Evolutionary conservation across 2,797 vertebrate species (phyloP), one percentile per base, ranked within the genome.

Genomic region (Trematomus bernacchii): DNA sequence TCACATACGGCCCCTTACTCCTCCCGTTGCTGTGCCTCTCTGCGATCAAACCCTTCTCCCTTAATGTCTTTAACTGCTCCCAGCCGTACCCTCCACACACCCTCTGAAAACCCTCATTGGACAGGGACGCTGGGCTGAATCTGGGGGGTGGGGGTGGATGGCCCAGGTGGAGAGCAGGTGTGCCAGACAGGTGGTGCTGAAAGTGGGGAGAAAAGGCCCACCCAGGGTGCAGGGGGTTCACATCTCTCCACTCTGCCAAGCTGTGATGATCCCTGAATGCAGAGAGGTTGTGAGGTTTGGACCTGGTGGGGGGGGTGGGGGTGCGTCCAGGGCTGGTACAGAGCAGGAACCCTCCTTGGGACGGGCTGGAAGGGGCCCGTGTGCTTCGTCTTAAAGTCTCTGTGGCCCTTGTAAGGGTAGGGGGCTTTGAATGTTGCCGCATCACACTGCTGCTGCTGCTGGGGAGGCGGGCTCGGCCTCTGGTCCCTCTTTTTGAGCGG

Each of bases 401-500:
- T 47, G 55, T 87, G 86, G 78, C 85, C 92, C 83, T 84, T 93
- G 73, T 93, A 91, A 0, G 94, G 94, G 63, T 91, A 94, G 2
- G 94, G 95, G 0, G 73, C 92, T 84, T 96, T 95, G 84, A 95
- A 95, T 14, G 80, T 86, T 2, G 82, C 76, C 6, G 77, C 63
- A 18, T 94, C 92, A 10, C 86, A 75, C 53, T 76, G 59, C 43
- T 82, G 85, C 70, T 73, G 80, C 0, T 4, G 69, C 10, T 14
- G 42, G 3, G 42, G 43, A 0, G 77, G 76, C 0, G 79, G 71
- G 50, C 71, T 86, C 23, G 55, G 77, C 21, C 85, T 87, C 58
- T 91, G 89, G 82, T 94, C 93, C 81, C 93, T 93, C 84, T 94
- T 95, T 69, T 94, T 94, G 15, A 93, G 84, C 0, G 93, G 94